Evolutionary conservation across 2,888 invertebrate species (phyloP).

Genomic region (Meghimatium bilineatum): DNA sequence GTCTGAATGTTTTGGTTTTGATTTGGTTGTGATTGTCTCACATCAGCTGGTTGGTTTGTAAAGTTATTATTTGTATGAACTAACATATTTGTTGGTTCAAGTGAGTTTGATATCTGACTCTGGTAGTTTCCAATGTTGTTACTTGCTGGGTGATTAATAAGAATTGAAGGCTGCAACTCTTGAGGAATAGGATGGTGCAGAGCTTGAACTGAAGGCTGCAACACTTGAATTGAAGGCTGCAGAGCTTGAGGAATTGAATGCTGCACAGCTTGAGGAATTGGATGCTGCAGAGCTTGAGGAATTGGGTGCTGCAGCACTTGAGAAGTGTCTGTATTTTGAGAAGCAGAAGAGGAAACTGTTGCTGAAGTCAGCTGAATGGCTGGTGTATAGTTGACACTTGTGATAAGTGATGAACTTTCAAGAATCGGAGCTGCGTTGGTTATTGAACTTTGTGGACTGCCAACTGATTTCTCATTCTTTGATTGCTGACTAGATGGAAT

Average conservation of each 20-base stretch:
- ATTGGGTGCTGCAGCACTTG: too few relatives aligned
- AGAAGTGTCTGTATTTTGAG: not conserved
- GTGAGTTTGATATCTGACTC: not conserved
- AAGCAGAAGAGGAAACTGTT: not conserved
- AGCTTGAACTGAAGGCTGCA: not conserved
- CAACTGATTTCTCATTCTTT: not conserved
- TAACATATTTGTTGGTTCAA: not conserved
- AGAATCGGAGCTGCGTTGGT: not conserved
- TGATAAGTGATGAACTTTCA: not conserved
- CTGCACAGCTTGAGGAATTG: slow-evolving; percentile 2
- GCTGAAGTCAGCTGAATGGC: not conserved
- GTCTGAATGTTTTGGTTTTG: not conserved
- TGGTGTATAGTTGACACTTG: not conserved
- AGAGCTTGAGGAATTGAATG: not conserved
- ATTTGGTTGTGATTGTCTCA: not conserved
- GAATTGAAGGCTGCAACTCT: not conserved
- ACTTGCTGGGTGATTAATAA: not conserved
- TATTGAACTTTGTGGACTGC: not conserved
- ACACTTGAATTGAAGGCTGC: not conserved
- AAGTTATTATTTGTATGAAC: not conserved
- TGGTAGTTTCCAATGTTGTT: not conserved
- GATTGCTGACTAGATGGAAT: not conserved
- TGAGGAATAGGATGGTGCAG: too few relatives aligned
- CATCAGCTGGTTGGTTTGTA: slow-evolving; percentile 3
- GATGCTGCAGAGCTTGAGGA: too few relatives aligned